These are phyloP conservation scores for Apocrypta bakeri DNA, from an alignment of 1,140 invertebrate genomes.

Conservation along the genomic window DNA sequence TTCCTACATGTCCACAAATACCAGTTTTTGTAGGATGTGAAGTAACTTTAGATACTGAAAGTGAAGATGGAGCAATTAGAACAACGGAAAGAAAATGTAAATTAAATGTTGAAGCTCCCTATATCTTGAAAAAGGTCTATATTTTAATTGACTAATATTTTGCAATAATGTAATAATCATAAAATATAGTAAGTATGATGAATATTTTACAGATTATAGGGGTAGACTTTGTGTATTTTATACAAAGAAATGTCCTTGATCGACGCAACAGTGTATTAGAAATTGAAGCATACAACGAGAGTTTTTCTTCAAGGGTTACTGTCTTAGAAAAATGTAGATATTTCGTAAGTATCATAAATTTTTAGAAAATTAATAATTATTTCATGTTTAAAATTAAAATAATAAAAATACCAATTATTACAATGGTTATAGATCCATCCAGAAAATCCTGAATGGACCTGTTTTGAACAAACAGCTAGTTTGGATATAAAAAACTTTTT, in stretches of 20 bases:
- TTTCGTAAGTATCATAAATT: constrained; percentile 81
- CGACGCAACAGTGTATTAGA: constrained; percentile 84
- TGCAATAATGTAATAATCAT: neutral
- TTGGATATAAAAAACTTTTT: constrained; percentile 98
- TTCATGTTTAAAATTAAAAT: neutral
- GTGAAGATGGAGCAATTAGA: constrained; percentile 86
- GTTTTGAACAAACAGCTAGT: constrained; percentile 95
- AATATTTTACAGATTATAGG: constrained; percentile 87
- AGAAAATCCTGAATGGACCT: constrained; percentile 96
- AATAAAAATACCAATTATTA: constrained; percentile 25
- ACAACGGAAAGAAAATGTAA: constrained; percentile 93
- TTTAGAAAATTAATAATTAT: neutral
- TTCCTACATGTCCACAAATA: constrained; percentile 96
- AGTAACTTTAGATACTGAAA: constrained; percentile 85
- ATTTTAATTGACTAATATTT: neutral
- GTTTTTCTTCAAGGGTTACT: constrained; percentile 88
- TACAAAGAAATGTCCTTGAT: constrained; percentile 94
- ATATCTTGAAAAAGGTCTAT: constrained; percentile 93
- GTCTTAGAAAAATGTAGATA: constrained; percentile 96
- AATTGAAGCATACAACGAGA: constrained; percentile 97
- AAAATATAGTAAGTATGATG: neutral
- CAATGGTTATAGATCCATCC: constrained; percentile 86
- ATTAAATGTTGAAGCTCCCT: constrained; percentile 95
- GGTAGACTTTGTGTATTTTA: constrained; percentile 94
- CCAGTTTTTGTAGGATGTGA: constrained; percentile 95